Evolutionary conservation across 37 sponge, comb jelly and placozoan genomes (phyloP).

Genomic region (Dysidea cf. avara): DNA sequence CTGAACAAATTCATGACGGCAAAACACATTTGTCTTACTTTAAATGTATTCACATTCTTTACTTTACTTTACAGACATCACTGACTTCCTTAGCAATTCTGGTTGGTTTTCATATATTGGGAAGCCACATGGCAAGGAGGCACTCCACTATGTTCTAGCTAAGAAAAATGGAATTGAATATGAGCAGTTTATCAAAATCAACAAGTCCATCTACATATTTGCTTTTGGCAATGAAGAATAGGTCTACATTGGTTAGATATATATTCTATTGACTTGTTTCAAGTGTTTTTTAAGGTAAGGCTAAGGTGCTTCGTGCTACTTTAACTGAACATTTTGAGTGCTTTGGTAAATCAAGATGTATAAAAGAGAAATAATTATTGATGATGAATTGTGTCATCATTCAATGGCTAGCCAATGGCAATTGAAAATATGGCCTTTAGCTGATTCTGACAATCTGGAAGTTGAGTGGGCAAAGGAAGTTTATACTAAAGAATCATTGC

Average conservation of each 20-base stretch:
- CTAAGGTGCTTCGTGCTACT: conserved; percentile 50
- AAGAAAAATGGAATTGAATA: conserved; percentile 38
- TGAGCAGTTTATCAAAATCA: conserved; percentile 25
- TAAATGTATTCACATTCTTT: too few species aligned
- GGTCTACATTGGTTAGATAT: conserved; percentile 15
- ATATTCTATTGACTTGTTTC: background rate
- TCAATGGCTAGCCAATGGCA: conserved; percentile 50
- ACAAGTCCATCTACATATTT: conserved; percentile 58
- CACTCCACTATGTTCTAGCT: too few species aligned
- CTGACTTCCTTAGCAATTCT: conserved; percentile 66
- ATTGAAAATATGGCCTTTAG: conserved; percentile 7
- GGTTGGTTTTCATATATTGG: conserved; percentile 72
- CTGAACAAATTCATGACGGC: too few species aligned
- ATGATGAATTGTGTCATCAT: conserved; percentile 83
- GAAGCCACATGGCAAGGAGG: conserved; percentile 50
- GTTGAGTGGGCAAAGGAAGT: conserved; percentile 73
- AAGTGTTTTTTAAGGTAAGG: conserved; percentile 36
- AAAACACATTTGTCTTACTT: background rate
- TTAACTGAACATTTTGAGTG: conserved; percentile 60
- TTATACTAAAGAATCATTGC: conserved; percentile 33
- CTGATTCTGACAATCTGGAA: conserved; percentile 41
- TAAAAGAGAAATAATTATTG: conserved; percentile 61
- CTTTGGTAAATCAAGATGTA: conserved; percentile 48
- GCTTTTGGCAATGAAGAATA: too few species aligned
- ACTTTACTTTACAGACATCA: conserved; percentile 43